phyloP scores from a whole-genome alignment of 1,140 invertebrate genomes.

The Drosophila willistoni region DNA sequence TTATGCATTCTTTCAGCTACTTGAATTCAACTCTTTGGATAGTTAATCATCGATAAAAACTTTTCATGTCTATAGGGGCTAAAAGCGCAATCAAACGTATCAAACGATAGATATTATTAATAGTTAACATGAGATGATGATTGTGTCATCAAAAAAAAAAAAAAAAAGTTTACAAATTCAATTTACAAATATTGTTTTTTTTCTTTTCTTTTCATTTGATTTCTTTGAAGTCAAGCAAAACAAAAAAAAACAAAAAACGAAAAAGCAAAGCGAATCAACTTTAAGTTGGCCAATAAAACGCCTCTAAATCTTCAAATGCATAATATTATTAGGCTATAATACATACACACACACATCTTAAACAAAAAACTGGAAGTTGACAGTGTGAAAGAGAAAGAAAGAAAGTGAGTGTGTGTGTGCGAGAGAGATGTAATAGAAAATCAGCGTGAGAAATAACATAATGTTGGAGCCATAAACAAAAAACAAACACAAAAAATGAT shows the following conservation, averaged over 20 bases:
- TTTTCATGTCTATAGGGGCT: too few species aligned
- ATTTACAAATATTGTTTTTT: slow-evolving; percentile 13
- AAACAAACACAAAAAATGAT: neutral
- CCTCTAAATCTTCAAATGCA: slow-evolving; percentile 30
- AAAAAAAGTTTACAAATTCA: slow-evolving; percentile 37
- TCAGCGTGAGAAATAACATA: slow-evolving; percentile 9
- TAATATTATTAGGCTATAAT: neutral
- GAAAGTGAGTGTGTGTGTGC: neutral
- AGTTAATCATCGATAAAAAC: neutral
- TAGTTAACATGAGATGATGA: neutral
- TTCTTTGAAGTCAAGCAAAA: neutral
- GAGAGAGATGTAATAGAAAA: neutral
- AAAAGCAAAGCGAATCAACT: slow-evolving; percentile 12
- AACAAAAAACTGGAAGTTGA: too few species aligned
- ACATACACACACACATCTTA: neutral
- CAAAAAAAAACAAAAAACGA: too few species aligned
- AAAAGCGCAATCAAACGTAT: neutral
- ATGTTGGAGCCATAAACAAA: neutral
- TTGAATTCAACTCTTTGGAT: neutral
- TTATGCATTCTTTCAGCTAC: slow-evolving; percentile 6
- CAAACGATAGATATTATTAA: slow-evolving; percentile 12
- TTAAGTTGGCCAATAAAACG: slow-evolving; percentile 46
- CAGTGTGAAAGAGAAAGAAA: neutral
- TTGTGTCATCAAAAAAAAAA: neutral
- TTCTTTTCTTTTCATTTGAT: neutral